Evolutionary conservation across 2,797 vertebrate genomes (phyloP).

Genomic region (Calcarius lapponicus): DNA sequence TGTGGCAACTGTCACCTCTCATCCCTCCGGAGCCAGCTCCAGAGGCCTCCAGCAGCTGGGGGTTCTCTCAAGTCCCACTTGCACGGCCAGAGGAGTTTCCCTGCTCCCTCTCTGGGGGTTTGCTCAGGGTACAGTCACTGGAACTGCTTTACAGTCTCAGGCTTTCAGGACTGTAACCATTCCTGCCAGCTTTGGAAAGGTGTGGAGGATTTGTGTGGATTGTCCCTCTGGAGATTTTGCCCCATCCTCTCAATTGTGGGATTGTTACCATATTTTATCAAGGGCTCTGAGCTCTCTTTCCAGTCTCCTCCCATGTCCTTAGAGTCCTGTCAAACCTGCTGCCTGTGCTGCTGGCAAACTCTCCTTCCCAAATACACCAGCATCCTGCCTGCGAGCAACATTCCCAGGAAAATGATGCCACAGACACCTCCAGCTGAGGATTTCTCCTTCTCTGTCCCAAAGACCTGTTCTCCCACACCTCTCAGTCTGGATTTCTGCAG

Average conservation of each 20-base stretch:
- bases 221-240: not conserved
- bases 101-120: not conserved
- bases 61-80: not conserved
- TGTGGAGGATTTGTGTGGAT: not conserved
- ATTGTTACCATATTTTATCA: not conserved
- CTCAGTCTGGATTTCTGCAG: not conserved
- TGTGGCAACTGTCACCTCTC: not conserved
- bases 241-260: not conserved
- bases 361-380: not conserved
- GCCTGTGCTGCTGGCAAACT: not conserved
- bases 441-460: not conserved
- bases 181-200: not conserved
- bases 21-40: not conserved
- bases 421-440: not conserved
- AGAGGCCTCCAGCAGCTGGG: not conserved
- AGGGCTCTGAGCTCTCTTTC: not conserved
- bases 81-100: not conserved
- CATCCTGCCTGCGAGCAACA: not conserved
- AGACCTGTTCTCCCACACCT: not conserved
- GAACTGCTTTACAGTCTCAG: not conserved
- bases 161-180: not conserved
- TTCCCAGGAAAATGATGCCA: not conserved
- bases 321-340: not conserved
- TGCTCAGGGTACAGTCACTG: not conserved
- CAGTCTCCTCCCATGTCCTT: not conserved